phyloP scores from a whole-genome alignment of 1,140 invertebrate genomes.

The Heliconius nattereri region DNA sequence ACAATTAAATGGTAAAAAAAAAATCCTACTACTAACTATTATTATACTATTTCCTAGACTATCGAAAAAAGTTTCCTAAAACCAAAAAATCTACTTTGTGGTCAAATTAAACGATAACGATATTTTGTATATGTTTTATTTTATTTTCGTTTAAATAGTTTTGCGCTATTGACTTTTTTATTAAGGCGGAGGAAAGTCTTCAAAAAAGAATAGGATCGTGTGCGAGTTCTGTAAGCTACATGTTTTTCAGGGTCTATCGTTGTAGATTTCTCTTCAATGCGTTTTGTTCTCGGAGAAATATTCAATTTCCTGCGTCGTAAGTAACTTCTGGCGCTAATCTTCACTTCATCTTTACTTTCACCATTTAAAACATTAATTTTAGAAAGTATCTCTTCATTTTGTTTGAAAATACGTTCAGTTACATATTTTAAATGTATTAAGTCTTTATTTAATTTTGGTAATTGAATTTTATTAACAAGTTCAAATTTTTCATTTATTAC shows the following conservation, averaged over 20 bases:
- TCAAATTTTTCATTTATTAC: conserved; percentile 62
- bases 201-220: conserved; percentile 51
- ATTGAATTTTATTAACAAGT: conserved; percentile 66
- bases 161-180: conserved; percentile 44
- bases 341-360: conserved; percentile 30
- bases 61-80: no score
- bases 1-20: no score
- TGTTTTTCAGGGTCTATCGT: conserved; percentile 45
- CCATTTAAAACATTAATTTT: conserved; percentile 50
- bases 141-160: conserved; percentile 21
- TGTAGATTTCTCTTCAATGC: conserved; percentile 32
- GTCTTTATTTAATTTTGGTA: conserved; percentile 64
- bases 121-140: background rate
- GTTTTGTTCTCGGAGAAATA: conserved; percentile 42
- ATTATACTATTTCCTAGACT: no score
- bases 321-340: conserved; percentile 25
- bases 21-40: no score
- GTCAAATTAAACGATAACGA: background rate
- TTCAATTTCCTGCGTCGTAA: conserved; percentile 48
- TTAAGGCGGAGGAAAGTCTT: conserved; percentile 58
- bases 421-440: conserved; percentile 54
- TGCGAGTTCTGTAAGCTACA: conserved; percentile 48
- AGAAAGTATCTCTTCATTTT: conserved; percentile 59
- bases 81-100: no score
- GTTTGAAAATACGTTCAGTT: conserved; percentile 53